Conservation (phyloP, 2,888 invertebrate species). For the Nephrotoma flavescens region DNA sequence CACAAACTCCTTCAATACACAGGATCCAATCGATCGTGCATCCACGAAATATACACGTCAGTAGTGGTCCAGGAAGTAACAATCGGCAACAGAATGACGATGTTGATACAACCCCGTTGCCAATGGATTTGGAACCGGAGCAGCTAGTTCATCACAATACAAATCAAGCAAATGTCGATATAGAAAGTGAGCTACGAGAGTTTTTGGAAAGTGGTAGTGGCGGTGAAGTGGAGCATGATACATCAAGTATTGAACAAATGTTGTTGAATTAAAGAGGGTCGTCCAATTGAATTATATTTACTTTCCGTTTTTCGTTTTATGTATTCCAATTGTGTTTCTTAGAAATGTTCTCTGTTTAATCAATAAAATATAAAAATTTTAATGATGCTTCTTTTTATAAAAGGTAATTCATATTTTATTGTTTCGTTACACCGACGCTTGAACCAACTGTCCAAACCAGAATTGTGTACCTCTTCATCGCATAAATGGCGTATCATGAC, state of each 20-base stretch:
- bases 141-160: conserved; percentile 10
- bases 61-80: not conserved
- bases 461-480: no score
- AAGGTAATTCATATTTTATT: no score
- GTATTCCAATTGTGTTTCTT: not conserved
- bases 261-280: conserved; percentile 21
- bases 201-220: conserved; percentile 51
- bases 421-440: no score
- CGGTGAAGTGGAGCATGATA: conserved; percentile 18
- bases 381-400: no score
- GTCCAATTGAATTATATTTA: not conserved
- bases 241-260: conserved; percentile 33
- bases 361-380: not conserved
- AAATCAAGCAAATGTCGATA: conserved; percentile 31
- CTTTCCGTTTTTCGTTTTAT: not conserved
- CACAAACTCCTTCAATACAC: not conserved
- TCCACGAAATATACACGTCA: not conserved
- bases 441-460: no score
- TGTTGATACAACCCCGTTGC: conserved; percentile 14
- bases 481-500: no score
- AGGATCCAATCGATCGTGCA: not conserved
- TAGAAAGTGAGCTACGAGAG: conserved; percentile 54
- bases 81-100: conserved; percentile 3
- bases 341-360: not conserved
- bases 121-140: conserved; percentile 31